A percentile compares a stretch with the other conserved stretches of the same genome.
phyloP scores from a whole-genome alignment of 2,113 vertebrate genomes.

The Platichthys stellatus region DNA sequence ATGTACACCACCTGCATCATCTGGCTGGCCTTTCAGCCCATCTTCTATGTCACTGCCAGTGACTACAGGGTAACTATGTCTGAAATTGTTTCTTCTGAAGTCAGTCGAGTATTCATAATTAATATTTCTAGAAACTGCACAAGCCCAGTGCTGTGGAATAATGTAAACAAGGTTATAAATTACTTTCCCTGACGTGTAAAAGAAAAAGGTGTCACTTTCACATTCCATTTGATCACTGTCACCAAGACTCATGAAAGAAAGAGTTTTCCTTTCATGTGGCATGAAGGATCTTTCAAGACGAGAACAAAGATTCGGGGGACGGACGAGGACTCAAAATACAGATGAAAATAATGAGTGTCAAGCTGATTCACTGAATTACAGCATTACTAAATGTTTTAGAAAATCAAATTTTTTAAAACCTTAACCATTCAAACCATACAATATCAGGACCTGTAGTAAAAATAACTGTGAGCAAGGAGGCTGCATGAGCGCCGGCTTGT shows the following conservation, averaged over 20 bases:
- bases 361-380: slow-evolving; percentile 29
- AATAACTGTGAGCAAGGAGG: slow-evolving; percentile 2
- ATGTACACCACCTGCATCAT: slow-evolving; percentile 99
- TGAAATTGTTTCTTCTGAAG: neutral
- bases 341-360: slow-evolving; percentile 50
- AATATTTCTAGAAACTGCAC: slow-evolving; percentile 12
- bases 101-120: slow-evolving; percentile 9
- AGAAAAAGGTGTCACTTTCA: slow-evolving; percentile 36
- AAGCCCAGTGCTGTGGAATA: slow-evolving; percentile 19
- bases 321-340: slow-evolving; percentile 43
- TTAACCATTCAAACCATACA: neutral
- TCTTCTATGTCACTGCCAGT: slow-evolving; percentile 98
- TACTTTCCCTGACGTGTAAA: slow-evolving; percentile 46
- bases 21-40: slow-evolving; percentile 98
- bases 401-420: neutral
- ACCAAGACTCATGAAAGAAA: slow-evolving; percentile 51
- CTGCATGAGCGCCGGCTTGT: slow-evolving; percentile 6
- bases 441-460: neutral
- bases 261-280: slow-evolving; percentile 53
- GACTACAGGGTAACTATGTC: slow-evolving; percentile 92
- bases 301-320: slow-evolving; percentile 64
- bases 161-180: slow-evolving; percentile 53
- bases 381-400: slow-evolving; percentile 15
- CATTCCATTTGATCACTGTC: slow-evolving; percentile 68
- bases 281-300: slow-evolving; percentile 57